phyloP scores from a whole-genome alignment of 2,113 vertebrate species.

The Myxocyprinus asiaticus region DNA sequence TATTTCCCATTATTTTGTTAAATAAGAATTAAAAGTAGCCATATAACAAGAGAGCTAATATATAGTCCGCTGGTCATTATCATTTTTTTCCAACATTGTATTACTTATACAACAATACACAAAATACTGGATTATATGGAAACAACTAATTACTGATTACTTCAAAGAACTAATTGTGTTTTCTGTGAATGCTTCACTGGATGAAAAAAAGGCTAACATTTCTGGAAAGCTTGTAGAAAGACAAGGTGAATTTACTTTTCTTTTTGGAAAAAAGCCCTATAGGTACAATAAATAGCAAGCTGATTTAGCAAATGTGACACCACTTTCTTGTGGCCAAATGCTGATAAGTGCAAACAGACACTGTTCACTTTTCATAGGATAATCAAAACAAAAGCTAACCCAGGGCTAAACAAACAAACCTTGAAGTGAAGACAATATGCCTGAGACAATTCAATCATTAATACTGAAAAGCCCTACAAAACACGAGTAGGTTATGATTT shows the following conservation, averaged over 20 bases:
- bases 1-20: too few relatives aligned
- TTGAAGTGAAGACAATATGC: slow-evolving; percentile 7
- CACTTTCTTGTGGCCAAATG: slow-evolving; percentile 22
- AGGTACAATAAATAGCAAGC: slow-evolving; percentile 16
- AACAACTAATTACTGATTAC: too few relatives aligned
- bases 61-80: too few relatives aligned
- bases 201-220: too few relatives aligned
- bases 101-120: too few relatives aligned
- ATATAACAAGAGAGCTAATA: too few relatives aligned
- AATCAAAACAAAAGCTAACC: slow-evolving; percentile 14
- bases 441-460: background rate
- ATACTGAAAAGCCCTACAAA: background rate
- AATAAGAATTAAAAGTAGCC: too few relatives aligned
- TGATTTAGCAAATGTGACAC: slow-evolving; percentile 22
- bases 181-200: too few relatives aligned
- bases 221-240: background rate
- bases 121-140: too few relatives aligned
- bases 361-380: background rate
- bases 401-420: slow-evolving; percentile 29
- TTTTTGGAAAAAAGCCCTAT: background rate
- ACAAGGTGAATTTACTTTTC: background rate
- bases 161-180: too few relatives aligned
- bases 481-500: background rate
- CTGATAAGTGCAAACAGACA: slow-evolving; percentile 18
- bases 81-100: too few relatives aligned